These are phyloP conservation scores for Sesamia nonagrioides DNA, from an alignment of 1,140 invertebrate species.

Conservation along the genomic window DNA sequence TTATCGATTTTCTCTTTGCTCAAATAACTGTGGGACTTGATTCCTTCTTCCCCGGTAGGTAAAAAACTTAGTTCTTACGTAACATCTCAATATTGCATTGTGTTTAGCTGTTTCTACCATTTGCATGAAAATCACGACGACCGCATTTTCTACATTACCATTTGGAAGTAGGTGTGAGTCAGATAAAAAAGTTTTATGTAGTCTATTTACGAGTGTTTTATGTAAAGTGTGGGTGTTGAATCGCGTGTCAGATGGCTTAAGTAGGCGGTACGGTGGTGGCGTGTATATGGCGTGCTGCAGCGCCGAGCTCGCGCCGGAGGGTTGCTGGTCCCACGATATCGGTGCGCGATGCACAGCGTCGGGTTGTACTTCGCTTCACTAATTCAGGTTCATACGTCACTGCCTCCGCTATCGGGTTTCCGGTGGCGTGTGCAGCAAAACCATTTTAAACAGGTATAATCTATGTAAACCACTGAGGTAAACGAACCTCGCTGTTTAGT, in stretches of 20 bases:
- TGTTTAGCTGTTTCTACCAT: constrained; percentile 34
- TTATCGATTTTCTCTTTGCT: constrained; percentile 48
- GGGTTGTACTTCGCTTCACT: constrained; percentile 47
- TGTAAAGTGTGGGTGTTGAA: constrained; percentile 53
- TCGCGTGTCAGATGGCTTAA: constrained; percentile 63
- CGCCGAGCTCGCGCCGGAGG: constrained; percentile 37
- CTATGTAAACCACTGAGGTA: constrained; percentile 54
- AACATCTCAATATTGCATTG: constrained; percentile 37
- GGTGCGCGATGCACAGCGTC: constrained; percentile 19
- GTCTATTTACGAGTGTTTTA: constrained; percentile 61
- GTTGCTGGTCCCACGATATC: neutral
- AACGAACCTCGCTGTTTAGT: constrained; percentile 47
- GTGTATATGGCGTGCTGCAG: constrained; percentile 28
- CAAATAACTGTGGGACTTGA: constrained; percentile 27
- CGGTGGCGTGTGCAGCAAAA: constrained; percentile 56
- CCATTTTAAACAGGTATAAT: constrained; percentile 50
- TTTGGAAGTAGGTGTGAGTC: constrained; percentile 44
- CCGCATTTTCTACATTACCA: constrained; percentile 45
- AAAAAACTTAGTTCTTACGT: constrained; percentile 17
- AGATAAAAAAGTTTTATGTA: constrained; percentile 56
- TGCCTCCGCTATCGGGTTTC: constrained; percentile 59
- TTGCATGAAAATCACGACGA: constrained; percentile 36
- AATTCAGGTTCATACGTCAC: constrained; percentile 59
- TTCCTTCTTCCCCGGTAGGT: neutral
- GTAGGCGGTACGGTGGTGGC: constrained; percentile 29